A percentile compares a stretch with the other conserved stretches of the same genome.
phyloP scores from a whole-genome alignment of 2,888 invertebrate genomes.

The Campopleginae sp. region DNA sequence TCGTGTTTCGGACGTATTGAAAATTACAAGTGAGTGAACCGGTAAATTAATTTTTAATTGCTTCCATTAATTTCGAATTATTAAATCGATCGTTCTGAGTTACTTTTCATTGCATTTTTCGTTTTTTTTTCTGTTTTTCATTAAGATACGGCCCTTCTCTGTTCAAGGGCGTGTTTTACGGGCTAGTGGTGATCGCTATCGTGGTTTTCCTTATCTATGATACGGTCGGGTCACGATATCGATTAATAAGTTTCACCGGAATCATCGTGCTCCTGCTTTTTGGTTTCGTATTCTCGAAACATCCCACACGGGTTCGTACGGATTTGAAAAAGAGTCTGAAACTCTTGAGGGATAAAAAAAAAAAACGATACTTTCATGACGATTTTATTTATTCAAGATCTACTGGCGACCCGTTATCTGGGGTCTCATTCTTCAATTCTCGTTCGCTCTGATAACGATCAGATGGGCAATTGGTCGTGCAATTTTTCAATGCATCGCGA shows the following conservation, averaged over 20 bases:
- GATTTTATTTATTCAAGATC: constrained; percentile 83
- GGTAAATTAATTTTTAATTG: background rate
- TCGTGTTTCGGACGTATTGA: constrained; percentile 51
- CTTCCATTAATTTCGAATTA: background rate
- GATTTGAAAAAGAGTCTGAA: background rate
- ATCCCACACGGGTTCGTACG: constrained; percentile 85
- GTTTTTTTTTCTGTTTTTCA: constrained; percentile 56
- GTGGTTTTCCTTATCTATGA: constrained; percentile 88
- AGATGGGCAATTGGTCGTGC: constrained; percentile 92
- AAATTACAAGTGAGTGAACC: constrained; percentile 63
- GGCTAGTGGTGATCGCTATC: constrained; percentile 85
- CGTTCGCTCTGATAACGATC: constrained; percentile 93
- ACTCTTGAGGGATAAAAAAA: background rate
- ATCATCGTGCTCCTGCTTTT: constrained; percentile 87
- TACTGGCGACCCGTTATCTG: constrained; percentile 92
- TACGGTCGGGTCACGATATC: constrained; percentile 85
- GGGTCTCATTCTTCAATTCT: constrained; percentile 93
- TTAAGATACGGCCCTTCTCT: constrained; percentile 85
- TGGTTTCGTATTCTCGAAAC: constrained; percentile 88
- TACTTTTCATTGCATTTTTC: background rate
- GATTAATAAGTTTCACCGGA: constrained; percentile 90
- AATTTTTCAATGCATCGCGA: constrained; percentile 89
- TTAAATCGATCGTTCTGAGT: background rate
- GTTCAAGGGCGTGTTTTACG: constrained; percentile 77
- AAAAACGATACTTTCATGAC: background rate